Evolutionary conservation across 2,113 vertebrate genomes (phyloP).

Genomic region (Pampusana beccarii): DNA sequence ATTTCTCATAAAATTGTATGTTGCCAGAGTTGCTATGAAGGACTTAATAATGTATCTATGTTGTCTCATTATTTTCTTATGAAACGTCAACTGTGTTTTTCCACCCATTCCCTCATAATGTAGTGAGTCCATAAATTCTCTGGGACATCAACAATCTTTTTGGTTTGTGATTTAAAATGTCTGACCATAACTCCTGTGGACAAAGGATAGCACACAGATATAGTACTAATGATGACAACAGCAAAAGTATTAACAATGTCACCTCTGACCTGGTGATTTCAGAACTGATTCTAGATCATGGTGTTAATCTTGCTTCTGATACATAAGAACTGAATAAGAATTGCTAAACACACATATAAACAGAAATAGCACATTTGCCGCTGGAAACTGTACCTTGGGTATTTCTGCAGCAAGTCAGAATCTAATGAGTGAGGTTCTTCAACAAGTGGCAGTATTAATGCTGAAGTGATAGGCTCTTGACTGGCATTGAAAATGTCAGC

Average conservation of each 20-base stretch:
- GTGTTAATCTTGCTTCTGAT: not conserved
- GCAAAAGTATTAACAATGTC: not conserved
- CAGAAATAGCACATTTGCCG: not conserved
- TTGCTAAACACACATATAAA: not conserved
- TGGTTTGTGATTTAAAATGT: not conserved
- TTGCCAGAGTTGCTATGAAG: not conserved
- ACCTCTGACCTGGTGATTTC: not conserved
- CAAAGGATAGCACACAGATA: not conserved
- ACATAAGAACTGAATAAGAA: not conserved
- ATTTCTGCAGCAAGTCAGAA: not conserved
- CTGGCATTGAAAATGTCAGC: slow-evolving; percentile 15
- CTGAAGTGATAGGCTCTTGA: not conserved
- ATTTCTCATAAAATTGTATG: not conserved
- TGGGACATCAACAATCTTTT: not conserved
- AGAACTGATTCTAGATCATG: not conserved
- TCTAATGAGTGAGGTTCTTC: not conserved
- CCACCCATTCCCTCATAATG: not conserved
- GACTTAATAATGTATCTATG: not conserved
- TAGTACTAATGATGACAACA: not conserved
- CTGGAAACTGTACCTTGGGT: not conserved
- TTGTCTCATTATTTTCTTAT: not conserved
- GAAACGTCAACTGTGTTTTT: not conserved
- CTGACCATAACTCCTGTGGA: not conserved
- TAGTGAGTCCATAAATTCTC: not conserved
- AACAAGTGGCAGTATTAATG: not conserved